Evolutionary conservation across 2,888 invertebrate species (phyloP).

Genomic region (Chironomus riparius): DNA sequence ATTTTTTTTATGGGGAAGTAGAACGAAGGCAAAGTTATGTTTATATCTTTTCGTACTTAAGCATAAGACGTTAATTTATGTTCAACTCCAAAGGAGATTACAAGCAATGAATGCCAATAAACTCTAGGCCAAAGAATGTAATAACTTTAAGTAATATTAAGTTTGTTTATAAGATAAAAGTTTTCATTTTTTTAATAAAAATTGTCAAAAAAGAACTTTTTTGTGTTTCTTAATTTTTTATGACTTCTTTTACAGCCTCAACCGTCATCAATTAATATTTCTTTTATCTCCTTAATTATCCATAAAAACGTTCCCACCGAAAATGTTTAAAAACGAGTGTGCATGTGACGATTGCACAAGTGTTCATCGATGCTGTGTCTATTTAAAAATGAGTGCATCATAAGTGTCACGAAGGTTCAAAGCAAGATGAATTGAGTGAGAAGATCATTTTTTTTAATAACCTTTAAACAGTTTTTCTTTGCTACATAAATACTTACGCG

Average conservation of each 20-base stretch:
- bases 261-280: constrained; percentile 22
- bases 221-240: background rate
- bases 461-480: no score
- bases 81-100: background rate
- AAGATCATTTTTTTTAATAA: no score
- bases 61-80: background rate
- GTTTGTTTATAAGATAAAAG: background rate
- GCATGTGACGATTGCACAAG: background rate
- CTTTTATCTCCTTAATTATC: constrained; percentile 26
- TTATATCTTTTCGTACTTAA: background rate
- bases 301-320: constrained; percentile 13
- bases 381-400: background rate
- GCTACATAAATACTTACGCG: no score
- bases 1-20: no score
- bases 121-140: background rate
- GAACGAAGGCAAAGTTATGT: background rate
- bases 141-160: background rate
- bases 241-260: background rate
- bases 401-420: no score
- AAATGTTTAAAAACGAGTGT: background rate
- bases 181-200: background rate
- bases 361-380: background rate
- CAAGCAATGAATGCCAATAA: background rate
- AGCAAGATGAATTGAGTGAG: background rate
- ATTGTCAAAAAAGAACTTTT: background rate